These are phyloP conservation scores for Orycteropus afer DNA, from an alignment of 2,113 vertebrate species.

Conservation along the genomic window DNA sequence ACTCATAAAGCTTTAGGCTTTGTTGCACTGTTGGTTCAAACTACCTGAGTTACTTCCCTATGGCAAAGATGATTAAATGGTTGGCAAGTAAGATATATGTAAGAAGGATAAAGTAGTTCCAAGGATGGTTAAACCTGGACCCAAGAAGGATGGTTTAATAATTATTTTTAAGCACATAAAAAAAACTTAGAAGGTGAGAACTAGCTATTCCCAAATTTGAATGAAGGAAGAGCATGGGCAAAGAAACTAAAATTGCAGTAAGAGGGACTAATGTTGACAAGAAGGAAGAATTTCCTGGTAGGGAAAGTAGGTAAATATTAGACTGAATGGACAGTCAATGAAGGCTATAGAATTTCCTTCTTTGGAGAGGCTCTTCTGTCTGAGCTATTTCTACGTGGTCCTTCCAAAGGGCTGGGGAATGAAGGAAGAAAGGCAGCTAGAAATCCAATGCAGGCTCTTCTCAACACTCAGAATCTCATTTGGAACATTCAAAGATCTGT, in stretches of 20 bases:
- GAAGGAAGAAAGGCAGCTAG: constrained; percentile 5
- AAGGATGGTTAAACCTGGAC: constrained; percentile 66
- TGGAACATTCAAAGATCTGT: constrained; percentile 36
- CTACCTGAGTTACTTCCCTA: constrained; percentile 37
- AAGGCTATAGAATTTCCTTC: constrained; percentile 56
- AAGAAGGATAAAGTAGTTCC: constrained; percentile 46
- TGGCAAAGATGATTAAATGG: constrained; percentile 63
- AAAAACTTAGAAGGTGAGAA: constrained; percentile 45
- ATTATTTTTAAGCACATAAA: constrained; percentile 61
- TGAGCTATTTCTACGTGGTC: constrained; percentile 60
- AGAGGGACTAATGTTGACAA: constrained; percentile 57
- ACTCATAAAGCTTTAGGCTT: constrained; percentile 54
- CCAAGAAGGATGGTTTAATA: constrained; percentile 56
- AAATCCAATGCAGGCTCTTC: constrained; percentile 11
- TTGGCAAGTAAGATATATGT: constrained; percentile 42
- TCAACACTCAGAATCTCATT: constrained; percentile 20
- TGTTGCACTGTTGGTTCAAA: constrained; percentile 17
- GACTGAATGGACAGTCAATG: constrained; percentile 26
- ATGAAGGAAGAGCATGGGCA: constrained; percentile 38
- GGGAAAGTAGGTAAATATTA: constrained; percentile 65
- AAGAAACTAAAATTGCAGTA: constrained; percentile 57
- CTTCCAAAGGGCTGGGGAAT: not conserved
- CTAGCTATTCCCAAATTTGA: constrained; percentile 70
- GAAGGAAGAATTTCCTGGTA: constrained; percentile 69
- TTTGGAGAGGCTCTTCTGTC: constrained; percentile 63